These are phyloP conservation scores for Selenia dentaria DNA, from an alignment of 2,888 invertebrate species.

Conservation along the genomic window DNA sequence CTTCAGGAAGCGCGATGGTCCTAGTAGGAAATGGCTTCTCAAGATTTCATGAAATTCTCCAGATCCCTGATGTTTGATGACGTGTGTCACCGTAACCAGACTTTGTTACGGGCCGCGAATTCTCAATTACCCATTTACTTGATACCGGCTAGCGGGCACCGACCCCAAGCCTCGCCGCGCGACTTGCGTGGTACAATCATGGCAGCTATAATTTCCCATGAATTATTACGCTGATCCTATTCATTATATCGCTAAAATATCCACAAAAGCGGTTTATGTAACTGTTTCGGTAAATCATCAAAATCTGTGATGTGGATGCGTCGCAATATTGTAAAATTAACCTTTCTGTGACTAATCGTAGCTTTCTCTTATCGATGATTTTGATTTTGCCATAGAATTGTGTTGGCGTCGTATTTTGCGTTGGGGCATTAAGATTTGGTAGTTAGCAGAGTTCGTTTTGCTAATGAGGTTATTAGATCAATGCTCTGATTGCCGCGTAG, in stretches of 20 bases:
- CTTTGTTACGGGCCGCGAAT: constrained; percentile 57
- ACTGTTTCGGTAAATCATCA: constrained; percentile 51
- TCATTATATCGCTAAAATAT: constrained; percentile 37
- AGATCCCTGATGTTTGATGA: constrained; percentile 34
- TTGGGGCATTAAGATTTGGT: constrained; percentile 47
- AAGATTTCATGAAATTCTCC: constrained; percentile 36
- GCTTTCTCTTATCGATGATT: constrained; percentile 79
- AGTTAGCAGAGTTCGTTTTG: constrained; percentile 36
- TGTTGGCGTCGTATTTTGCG: constrained; percentile 49
- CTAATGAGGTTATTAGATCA: constrained; percentile 80
- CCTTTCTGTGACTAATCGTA: constrained; percentile 75
- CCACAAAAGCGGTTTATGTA: constrained; percentile 64
- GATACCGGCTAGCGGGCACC: constrained; percentile 86
- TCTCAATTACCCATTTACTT: constrained; percentile 74
- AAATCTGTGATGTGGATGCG: constrained; percentile 59
- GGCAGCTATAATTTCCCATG: constrained; percentile 81
- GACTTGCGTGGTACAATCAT: constrained; percentile 83
- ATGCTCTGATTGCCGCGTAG: constrained; percentile 79
- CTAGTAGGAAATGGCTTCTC: constrained; percentile 22
- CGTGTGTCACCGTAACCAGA: constrained; percentile 42
- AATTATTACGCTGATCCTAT: constrained; percentile 42
- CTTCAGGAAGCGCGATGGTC: constrained; percentile 48
- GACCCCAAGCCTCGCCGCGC: constrained; percentile 86
- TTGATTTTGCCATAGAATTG: constrained; percentile 56
- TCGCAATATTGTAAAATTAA: constrained; percentile 69